These are phyloP conservation scores for Drosophila ercepeae DNA, from an alignment of 1,140 invertebrate species.

Conservation along the genomic window DNA sequence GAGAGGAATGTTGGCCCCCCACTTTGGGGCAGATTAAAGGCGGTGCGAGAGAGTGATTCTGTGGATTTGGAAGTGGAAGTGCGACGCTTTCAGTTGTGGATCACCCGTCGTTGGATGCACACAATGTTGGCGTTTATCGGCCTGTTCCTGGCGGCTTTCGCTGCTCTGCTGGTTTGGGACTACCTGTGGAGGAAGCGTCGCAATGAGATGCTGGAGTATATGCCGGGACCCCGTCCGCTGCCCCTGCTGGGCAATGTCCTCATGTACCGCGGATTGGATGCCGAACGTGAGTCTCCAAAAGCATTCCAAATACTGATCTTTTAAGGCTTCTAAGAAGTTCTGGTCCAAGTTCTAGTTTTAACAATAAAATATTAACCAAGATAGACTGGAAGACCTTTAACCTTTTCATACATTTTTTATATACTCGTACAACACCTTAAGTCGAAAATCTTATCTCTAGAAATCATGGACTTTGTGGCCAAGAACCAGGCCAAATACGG, in stretches of 20 bases:
- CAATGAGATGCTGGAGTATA: constrained; percentile 50
- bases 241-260: constrained; percentile 56
- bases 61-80: background rate
- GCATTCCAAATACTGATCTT: background rate
- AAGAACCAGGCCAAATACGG: constrained; percentile 49
- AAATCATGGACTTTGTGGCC: constrained; percentile 48
- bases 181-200: constrained; percentile 55
- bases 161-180: constrained; percentile 53
- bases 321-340: no score
- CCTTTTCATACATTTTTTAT: background rate
- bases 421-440: no score
- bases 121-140: constrained; percentile 35
- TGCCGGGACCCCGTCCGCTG: constrained; percentile 41
- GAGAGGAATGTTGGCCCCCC: background rate
- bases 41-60: background rate
- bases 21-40: constrained; percentile 1
- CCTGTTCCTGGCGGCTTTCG: constrained; percentile 35
- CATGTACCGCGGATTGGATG: constrained; percentile 35
- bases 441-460: constrained; percentile 18
- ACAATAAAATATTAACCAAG: no score
- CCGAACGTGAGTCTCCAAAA: constrained; percentile 45
- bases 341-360: no score
- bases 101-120: constrained; percentile 8
- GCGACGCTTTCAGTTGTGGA: constrained; percentile 8
- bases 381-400: background rate